Evolutionary conservation across 2,888 invertebrate species (phyloP).

Genomic region (Actias luna): DNA sequence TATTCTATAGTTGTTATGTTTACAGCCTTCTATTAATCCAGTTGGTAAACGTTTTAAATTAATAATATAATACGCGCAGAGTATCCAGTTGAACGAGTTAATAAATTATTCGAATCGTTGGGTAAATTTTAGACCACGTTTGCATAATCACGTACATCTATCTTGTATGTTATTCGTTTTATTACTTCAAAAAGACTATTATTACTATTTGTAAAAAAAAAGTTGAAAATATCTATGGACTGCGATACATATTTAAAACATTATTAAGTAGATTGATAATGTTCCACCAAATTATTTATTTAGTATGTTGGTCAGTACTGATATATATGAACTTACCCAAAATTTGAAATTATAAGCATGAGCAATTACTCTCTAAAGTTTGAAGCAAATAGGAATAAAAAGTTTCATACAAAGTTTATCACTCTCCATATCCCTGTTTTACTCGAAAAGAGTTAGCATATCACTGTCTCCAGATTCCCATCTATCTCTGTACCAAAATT

Average conservation of each 20-base stretch:
- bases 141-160: not conserved
- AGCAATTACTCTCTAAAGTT: too few species aligned
- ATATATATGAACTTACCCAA: too few species aligned
- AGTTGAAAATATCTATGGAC: not conserved
- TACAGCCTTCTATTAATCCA: slow-evolving; percentile 16
- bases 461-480: too few species aligned
- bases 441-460: too few species aligned
- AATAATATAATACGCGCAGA: slow-evolving; percentile 1
- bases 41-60: slow-evolving; percentile 8
- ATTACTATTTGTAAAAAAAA: not conserved
- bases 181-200: not conserved
- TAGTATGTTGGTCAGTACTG: too few species aligned
- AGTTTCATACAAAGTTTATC: too few species aligned
- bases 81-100: not conserved
- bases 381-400: too few species aligned
- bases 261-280: too few species aligned
- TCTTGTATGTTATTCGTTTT: not conserved
- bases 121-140: not conserved
- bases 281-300: too few species aligned
- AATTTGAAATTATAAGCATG: too few species aligned
- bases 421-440: too few species aligned
- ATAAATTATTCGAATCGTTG: not conserved
- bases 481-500: too few species aligned
- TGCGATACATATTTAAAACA: not conserved
- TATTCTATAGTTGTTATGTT: slow-evolving; percentile 14